phyloP scores from a whole-genome alignment of 1,140 invertebrate genomes.

The Cephus cinctus region DNA sequence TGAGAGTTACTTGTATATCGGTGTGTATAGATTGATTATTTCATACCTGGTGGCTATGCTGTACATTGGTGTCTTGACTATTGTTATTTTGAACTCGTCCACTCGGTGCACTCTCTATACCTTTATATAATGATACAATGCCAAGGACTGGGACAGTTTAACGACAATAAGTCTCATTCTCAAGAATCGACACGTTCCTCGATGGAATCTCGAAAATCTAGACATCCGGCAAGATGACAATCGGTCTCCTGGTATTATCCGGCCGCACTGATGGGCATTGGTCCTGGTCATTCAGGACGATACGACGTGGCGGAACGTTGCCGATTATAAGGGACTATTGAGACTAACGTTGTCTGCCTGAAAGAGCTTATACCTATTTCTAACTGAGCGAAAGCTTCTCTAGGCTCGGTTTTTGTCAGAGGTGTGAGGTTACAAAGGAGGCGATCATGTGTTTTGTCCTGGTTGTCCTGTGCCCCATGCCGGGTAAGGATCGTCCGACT shows the following conservation, averaged over 20 bases:
- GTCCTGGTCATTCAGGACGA: constrained; percentile 25
- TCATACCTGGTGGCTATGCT: no score
- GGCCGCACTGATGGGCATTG: constrained; percentile 17
- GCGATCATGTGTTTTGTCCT: constrained; percentile 41
- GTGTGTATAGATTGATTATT: no score
- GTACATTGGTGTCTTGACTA: no score
- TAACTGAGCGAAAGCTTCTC: constrained; percentile 12
- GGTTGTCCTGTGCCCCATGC: constrained; percentile 17
- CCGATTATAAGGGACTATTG: constrained; percentile 44
- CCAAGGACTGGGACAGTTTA: no score
- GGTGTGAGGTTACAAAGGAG: constrained; percentile 52
- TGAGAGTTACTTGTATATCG: no score
- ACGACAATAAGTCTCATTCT: constrained; percentile 24
- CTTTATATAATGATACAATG: no score
- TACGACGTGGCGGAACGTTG: constrained; percentile 31
- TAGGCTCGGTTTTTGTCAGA: constrained; percentile 37
- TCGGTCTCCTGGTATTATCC: constrained; percentile 32
- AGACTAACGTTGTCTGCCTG: constrained; percentile 1
- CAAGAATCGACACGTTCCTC: constrained; percentile 38
- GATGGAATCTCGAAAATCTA: constrained; percentile 4
- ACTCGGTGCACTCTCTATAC: no score
- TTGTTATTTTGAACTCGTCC: no score
- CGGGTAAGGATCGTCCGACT: constrained; percentile 15
- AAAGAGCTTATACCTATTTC: constrained; percentile 2
- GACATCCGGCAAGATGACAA: constrained; percentile 37